These are phyloP conservation scores for Thaumetopoea pityocampa DNA, from an alignment of 1,140 invertebrate species.

Conservation along the genomic window DNA sequence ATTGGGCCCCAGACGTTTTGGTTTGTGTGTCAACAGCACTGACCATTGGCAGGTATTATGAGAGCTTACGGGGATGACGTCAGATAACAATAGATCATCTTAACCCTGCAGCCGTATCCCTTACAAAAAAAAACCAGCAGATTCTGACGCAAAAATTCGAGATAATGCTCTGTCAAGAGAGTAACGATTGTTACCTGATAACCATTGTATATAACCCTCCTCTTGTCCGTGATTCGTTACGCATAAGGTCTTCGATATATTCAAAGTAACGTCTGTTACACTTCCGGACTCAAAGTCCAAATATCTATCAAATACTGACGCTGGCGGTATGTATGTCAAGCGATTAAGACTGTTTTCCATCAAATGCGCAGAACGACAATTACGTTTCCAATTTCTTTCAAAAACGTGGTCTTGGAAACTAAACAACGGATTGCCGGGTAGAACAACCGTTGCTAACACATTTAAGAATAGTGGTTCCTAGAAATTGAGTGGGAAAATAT, in stretches of 20 bases:
- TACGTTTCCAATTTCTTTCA: slow-evolving; percentile 44
- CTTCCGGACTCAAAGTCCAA: slow-evolving; percentile 60
- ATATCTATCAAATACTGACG: slow-evolving; percentile 56
- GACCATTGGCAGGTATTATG: too few relatives aligned
- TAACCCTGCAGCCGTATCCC: too few relatives aligned
- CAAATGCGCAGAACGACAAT: slow-evolving; percentile 39
- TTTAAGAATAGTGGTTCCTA: slow-evolving; percentile 58
- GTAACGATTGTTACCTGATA: slow-evolving; percentile 47
- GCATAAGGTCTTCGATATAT: slow-evolving; percentile 61
- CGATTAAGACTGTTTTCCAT: slow-evolving; percentile 65
- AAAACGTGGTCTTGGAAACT: slow-evolving; percentile 47
- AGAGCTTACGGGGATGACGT: too few relatives aligned
- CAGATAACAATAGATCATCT: too few relatives aligned
- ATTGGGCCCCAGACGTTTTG: too few relatives aligned
- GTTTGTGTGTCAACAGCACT: too few relatives aligned
- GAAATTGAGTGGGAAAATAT: slow-evolving; percentile 15
- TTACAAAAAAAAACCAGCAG: too few relatives aligned
- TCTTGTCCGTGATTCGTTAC: slow-evolving; percentile 58
- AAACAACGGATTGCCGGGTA: slow-evolving; percentile 44
- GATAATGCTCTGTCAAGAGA: too few relatives aligned
- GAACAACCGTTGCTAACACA: slow-evolving; percentile 40
- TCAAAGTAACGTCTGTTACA: slow-evolving; percentile 43
- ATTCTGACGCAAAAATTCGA: too few relatives aligned
- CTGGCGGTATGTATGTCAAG: slow-evolving; percentile 49
- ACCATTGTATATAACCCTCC: slow-evolving; percentile 61